Percentiles rank a stretch among this genome's conserved stretches.
These are phyloP conservation scores for Nettapus auritus DNA, from an alignment of 2,113 vertebrate genomes.

Conservation along the genomic window DNA sequence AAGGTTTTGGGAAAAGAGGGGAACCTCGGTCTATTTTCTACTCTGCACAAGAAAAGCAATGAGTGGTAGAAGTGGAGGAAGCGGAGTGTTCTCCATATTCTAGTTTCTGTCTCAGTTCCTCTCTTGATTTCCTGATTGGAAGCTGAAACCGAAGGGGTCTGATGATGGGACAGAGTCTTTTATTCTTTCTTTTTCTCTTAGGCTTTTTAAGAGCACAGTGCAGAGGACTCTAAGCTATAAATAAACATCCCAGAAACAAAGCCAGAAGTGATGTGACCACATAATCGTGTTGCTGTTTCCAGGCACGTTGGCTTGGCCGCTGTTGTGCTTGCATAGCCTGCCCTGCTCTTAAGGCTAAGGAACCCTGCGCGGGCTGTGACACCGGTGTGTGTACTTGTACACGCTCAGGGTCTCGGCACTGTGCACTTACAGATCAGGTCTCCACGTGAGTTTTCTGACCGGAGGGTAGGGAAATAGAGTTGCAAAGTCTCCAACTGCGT, in stretches of 20 bases:
- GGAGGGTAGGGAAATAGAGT: slow-evolving; percentile 38
- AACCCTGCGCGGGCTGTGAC: not conserved
- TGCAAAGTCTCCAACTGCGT: slow-evolving; percentile 38
- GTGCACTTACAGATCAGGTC: no score
- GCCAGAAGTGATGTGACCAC: not conserved
- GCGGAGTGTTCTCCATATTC: slow-evolving; percentile 26
- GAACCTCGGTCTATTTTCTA: not conserved
- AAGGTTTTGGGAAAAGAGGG: not conserved
- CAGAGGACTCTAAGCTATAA: not conserved
- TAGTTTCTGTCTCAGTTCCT: slow-evolving; percentile 54
- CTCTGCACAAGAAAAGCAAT: not conserved
- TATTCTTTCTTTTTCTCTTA: not conserved
- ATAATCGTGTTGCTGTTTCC: not conserved
- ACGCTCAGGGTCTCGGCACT: not conserved
- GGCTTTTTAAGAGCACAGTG: not conserved
- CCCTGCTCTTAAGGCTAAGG: not conserved
- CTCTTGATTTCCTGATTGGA: slow-evolving; percentile 4
- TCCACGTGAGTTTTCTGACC: not conserved
- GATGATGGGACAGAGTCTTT: not conserved
- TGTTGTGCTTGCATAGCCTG: not conserved
- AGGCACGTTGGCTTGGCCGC: not conserved
- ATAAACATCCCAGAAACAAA: not conserved
- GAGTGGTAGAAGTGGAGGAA: slow-evolving; percentile 8
- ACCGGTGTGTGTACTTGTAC: not conserved
- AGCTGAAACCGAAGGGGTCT: not conserved